phyloP scores from a whole-genome alignment of 2,113 vertebrate species.

The Chaenocephalus aceratus region DNA sequence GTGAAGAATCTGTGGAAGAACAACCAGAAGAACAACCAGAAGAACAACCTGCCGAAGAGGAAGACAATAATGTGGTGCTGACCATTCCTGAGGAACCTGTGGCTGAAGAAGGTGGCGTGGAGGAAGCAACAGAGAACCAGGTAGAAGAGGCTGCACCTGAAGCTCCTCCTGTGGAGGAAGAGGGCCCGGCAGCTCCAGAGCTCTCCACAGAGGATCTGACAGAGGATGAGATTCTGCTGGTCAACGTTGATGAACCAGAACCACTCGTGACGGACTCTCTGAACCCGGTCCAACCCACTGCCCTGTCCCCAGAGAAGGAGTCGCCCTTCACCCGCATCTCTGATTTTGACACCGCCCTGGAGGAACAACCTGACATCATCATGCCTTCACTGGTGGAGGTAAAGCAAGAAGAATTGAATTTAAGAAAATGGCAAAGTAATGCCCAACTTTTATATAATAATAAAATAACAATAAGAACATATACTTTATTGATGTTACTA shows the following conservation, averaged over 20 bases:
- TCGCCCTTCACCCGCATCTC: slow-evolving; percentile 69
- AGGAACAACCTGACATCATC: slow-evolving; percentile 44
- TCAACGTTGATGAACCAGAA: slow-evolving; percentile 39
- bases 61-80: neutral
- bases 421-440: neutral
- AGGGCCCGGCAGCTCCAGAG: slow-evolving; percentile 35
- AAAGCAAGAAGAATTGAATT: neutral
- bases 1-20: slow-evolving; percentile 1
- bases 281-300: slow-evolving; percentile 54
- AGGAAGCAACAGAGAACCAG: slow-evolving; percentile 22
- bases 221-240: slow-evolving; percentile 74
- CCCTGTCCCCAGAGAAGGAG: slow-evolving; percentile 72
- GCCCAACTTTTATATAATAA: too few relatives aligned
- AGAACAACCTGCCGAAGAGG: slow-evolving; percentile 5
- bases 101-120: slow-evolving; percentile 29
- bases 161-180: slow-evolving; percentile 28
- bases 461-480: too few relatives aligned
- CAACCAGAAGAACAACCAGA: slow-evolving; percentile 2
- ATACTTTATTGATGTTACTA: too few relatives aligned
- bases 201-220: slow-evolving; percentile 64
- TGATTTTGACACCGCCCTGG: slow-evolving; percentile 16
- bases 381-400: slow-evolving; percentile 67
- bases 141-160: slow-evolving; percentile 26
- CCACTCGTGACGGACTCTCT: slow-evolving; percentile 24
- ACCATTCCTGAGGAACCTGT: slow-evolving; percentile 28